phyloP scores from a whole-genome alignment of 2,888 invertebrate genomes.

The Lordiphosa fenestrarum region DNA sequence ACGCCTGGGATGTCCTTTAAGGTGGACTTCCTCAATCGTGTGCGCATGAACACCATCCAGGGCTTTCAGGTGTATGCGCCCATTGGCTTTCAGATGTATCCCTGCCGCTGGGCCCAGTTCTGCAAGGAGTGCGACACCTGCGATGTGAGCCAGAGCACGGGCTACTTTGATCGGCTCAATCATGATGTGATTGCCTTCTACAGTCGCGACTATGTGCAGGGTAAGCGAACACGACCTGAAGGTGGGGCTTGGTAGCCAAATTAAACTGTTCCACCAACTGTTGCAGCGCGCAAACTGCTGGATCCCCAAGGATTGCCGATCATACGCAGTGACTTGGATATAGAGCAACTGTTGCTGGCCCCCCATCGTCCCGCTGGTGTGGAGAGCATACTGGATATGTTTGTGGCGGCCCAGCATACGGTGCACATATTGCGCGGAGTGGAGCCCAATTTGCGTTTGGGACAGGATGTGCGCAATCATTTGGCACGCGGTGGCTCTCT shows the following conservation, averaged over 20 bases:
- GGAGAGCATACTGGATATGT: constrained; percentile 86
- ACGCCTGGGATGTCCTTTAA: constrained; percentile 86
- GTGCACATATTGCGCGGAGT: constrained; percentile 89
- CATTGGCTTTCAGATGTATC: constrained; percentile 93
- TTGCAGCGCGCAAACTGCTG: constrained; percentile 84
- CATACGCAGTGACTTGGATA: constrained; percentile 85
- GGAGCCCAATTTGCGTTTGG: constrained; percentile 86
- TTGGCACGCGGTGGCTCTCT: constrained; percentile 53
- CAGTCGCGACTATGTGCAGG: constrained; percentile 88
- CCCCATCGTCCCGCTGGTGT: constrained; percentile 66
- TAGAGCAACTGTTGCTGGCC: constrained; percentile 80
- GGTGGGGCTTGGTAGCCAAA: neutral
- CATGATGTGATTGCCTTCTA: constrained; percentile 90
- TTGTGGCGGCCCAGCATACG: constrained; percentile 83
- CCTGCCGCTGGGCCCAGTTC: constrained; percentile 84
- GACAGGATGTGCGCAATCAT: constrained; percentile 81
- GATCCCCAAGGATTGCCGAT: constrained; percentile 82
- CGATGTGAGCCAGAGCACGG: constrained; percentile 87
- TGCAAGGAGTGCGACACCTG: constrained; percentile 81
- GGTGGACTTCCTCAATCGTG: constrained; percentile 93
- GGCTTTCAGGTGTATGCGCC: constrained; percentile 95
- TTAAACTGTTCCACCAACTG: neutral
- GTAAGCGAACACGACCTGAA: constrained; percentile 79
- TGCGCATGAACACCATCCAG: constrained; percentile 96
- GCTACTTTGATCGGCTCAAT: constrained; percentile 89